Conservation (phyloP, 2,113 vertebrate genomes). For the Caretta caretta region DNA sequence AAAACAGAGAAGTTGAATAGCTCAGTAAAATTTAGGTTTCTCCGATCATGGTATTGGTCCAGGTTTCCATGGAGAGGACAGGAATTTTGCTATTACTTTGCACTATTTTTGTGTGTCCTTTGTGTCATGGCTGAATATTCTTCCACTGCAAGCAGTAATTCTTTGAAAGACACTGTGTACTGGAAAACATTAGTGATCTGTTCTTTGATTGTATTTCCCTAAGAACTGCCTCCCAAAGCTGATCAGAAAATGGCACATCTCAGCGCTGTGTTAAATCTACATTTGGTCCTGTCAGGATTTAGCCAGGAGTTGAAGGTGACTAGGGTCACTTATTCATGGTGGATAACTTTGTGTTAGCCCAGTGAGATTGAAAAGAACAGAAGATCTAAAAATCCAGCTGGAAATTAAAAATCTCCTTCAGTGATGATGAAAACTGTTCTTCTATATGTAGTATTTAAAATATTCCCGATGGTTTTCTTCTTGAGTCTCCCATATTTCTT, state of each 20-base stretch:
- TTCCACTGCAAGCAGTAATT: neutral
- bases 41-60: neutral
- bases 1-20: neutral
- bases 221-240: neutral
- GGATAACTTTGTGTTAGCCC: neutral
- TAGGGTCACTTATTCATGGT: neutral
- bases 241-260: neutral
- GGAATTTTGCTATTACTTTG: neutral
- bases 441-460: neutral
- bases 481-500: neutral
- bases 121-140: neutral
- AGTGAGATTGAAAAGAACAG: neutral
- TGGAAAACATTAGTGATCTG: neutral
- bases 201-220: neutral
- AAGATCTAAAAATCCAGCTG: neutral
- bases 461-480: neutral
- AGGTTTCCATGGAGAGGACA: neutral
- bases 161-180: neutral
- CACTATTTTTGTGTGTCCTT: neutral
- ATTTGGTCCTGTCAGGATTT: neutral
- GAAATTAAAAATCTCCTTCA: neutral
- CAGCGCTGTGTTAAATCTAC: neutral
- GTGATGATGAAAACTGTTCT: neutral
- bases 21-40: slow-evolving; percentile 17
- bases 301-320: neutral